Evolutionary conservation across 2,888 invertebrate genomes (phyloP), one percentile per base, ranked within the genome.

Genomic region (Elysia crispata): DNA sequence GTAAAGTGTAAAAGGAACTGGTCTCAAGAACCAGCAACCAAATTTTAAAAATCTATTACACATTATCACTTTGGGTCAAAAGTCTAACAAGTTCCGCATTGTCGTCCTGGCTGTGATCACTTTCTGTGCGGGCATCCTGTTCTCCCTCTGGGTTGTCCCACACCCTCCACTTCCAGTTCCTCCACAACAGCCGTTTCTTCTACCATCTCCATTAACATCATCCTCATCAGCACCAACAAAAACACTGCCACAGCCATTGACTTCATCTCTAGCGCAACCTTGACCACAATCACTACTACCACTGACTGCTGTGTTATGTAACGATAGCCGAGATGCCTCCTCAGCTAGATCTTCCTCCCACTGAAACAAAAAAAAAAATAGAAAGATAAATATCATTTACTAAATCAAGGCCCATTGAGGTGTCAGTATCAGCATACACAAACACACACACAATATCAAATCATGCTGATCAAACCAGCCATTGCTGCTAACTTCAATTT

Each of bases 291-390:
- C 60, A 60, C 25, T 15, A 60, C 3, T 15, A 60, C 15, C 60
- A 60, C 15, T 15, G 15, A 5, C 60, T 6, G 5, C n/a, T 5
- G n/a, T 6, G 15, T 15, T 15, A 11, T n/a, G 18, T 8, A n/a
- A 6, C 25, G 64, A 15, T n/a, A 30, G 8, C 20, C 23, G 18
- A 1, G 15, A 13, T 23, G n/a, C 18, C 28, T 77, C 25, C 28
- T 66, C 41, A n/a, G 76, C 69, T 49, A 81, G 75, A 23, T 81
- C 78, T 62, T 81, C 81, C 28, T 81, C 77, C 77, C 75, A 78
- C 81, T 81, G 69, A 6, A 41, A 70, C 49, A 31, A 23, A 15
- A 41, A 33, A 31, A 31, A 33, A 70, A 28, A 15, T 15, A 15
- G 25, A 28, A 15, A 69, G 15, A 30, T 18, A 18, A 31, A 18